Evolutionary conservation across 2,888 invertebrate species (phyloP).

Genomic region (Microchrysa polita): DNA sequence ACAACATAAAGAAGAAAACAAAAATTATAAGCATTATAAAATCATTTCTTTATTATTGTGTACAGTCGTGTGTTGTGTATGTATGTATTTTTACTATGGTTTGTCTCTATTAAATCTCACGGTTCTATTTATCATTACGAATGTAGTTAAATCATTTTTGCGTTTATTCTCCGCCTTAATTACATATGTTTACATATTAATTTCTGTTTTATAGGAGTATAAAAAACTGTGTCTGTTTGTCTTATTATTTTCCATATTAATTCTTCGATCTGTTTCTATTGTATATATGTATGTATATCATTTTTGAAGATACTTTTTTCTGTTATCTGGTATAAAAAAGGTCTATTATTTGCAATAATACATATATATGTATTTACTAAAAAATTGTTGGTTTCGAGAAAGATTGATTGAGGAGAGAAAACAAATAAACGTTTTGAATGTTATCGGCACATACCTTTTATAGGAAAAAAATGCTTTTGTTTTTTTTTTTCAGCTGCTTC

Average conservation of each 20-base stretch:
- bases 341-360: too few relatives aligned
- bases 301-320: constrained; percentile 10
- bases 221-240: constrained; percentile 34
- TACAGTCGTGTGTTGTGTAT: constrained; percentile 18
- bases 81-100: not conserved
- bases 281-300: too few relatives aligned
- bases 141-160: not conserved
- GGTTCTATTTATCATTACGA: too few relatives aligned
- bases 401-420: too few relatives aligned
- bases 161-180: constrained; percentile 3
- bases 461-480: too few relatives aligned
- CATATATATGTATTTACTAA: too few relatives aligned
- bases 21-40: constrained; percentile 31
- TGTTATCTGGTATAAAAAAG: constrained; percentile 23
- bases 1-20: constrained; percentile 13
- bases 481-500: too few relatives aligned
- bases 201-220: constrained; percentile 24
- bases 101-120: not conserved
- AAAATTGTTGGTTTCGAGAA: too few relatives aligned
- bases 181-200: constrained; percentile 7
- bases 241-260: constrained; percentile 11
- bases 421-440: too few relatives aligned
- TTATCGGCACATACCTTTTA: too few relatives aligned
- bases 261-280: constrained; percentile 9
- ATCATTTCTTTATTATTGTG: constrained; percentile 21